Conservation (phyloP, 2,888 invertebrate species). For the Cephalotes varians region DNA sequence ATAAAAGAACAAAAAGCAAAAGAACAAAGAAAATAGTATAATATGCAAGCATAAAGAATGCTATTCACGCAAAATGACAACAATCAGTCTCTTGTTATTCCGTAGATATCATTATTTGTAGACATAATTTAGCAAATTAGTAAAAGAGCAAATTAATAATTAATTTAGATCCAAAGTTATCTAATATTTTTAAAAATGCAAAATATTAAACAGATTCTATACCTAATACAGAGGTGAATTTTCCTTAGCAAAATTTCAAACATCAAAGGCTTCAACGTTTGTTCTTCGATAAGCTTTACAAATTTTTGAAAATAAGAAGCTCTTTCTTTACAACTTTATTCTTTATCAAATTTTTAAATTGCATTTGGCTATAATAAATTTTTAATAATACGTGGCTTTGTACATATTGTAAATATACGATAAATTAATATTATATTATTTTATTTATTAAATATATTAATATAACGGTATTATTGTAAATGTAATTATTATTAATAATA, state of each 20-base stretch:
- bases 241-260: not conserved
- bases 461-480: too few relatives aligned
- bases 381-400: not conserved
- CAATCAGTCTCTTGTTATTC: not conserved
- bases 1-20: slow-evolving; percentile 6
- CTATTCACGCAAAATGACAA: not conserved
- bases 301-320: not conserved
- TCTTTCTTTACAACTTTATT: not conserved
- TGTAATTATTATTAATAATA: not conserved
- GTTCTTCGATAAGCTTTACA: not conserved
- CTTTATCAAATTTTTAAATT: not conserved
- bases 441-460: not conserved
- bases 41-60: not conserved
- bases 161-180: not conserved
- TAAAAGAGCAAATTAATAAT: slow-evolving; percentile 7
- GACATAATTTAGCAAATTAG: too few relatives aligned
- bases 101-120: not conserved
- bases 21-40: slow-evolving; percentile 2
- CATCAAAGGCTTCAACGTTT: not conserved
- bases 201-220: not conserved
- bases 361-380: slow-evolving; percentile 1
- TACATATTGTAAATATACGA: not conserved
- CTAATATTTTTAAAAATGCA: not conserved
- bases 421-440: not conserved
- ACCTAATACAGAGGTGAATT: not conserved